phyloP scores from a whole-genome alignment of 37 sponge, comb jelly and placozoan species.

The Eunapius fragilis region DNA sequence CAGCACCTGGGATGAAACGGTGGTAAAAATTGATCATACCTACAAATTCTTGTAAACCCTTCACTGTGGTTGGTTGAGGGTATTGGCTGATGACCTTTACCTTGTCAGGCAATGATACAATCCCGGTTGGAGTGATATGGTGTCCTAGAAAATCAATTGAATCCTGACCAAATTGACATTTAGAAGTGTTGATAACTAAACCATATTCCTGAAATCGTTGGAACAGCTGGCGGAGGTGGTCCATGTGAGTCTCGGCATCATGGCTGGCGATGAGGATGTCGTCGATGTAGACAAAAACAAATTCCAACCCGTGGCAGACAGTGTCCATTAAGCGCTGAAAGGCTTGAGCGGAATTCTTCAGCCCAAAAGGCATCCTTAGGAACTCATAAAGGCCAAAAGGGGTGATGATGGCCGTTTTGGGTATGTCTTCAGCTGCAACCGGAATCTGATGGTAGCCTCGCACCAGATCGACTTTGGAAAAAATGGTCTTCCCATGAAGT shows the following conservation, averaged over 20 bases:
- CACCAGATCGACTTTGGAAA: slow-evolving; percentile 18
- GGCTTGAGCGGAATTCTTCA: slow-evolving; percentile 21
- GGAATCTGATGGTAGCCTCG: slow-evolving; percentile 41
- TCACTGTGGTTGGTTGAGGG: too few relatives aligned
- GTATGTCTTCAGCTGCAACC: slow-evolving; percentile 12
- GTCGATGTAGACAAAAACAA: slow-evolving; percentile 18
- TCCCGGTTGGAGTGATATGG: too few relatives aligned
- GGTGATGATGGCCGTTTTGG: slow-evolving; percentile 37
- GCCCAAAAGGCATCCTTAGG: slow-evolving; percentile 35
- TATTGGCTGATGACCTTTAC: too few relatives aligned
- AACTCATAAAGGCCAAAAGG: slow-evolving; percentile 28
- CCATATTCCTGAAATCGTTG: slow-evolving; percentile 13
- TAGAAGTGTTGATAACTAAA: too few relatives aligned
- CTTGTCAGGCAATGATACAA: too few relatives aligned
- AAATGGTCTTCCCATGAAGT: slow-evolving; percentile 8
- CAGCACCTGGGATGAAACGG: too few relatives aligned
- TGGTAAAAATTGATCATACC: too few relatives aligned
- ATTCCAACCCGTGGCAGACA: slow-evolving; percentile 16
- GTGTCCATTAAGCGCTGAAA: slow-evolving; percentile 39
- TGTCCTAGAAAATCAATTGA: too few relatives aligned
- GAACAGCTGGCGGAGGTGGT: slow-evolving; percentile 29
- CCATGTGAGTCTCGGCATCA: slow-evolving; percentile 5
- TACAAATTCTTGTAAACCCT: too few relatives aligned
- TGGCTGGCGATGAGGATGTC: slow-evolving; percentile 8
- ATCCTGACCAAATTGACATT: too few relatives aligned